Evolutionary conservation across 2,113 vertebrate species (phyloP).

Genomic region (Tinamus guttatus): DNA sequence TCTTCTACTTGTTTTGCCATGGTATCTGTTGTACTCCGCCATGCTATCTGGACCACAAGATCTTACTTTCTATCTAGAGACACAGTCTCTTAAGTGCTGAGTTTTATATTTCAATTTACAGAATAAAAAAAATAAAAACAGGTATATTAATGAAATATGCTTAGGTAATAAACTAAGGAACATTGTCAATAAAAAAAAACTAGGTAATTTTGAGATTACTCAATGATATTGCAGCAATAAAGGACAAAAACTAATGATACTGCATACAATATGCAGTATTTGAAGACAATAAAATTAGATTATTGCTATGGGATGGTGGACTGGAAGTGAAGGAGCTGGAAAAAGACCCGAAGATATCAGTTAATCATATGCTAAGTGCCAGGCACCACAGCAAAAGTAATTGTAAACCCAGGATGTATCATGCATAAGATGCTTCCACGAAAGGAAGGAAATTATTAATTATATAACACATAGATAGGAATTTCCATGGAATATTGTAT

Average conservation of each 20-base stretch:
- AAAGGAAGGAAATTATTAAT: neutral
- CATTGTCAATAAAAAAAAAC: neutral
- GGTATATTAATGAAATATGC: neutral
- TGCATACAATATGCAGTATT: neutral
- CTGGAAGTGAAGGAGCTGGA: neutral
- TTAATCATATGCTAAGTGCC: neutral
- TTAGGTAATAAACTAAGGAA: neutral
- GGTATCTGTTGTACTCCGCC: neutral
- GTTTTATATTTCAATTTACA: neutral
- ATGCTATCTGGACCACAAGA: neutral
- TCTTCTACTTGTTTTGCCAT: neutral
- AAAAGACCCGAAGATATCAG: neutral
- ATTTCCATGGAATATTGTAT: neutral
- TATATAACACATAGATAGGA: neutral
- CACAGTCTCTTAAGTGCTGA: neutral
- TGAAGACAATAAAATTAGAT: neutral
- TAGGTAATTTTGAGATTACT: neutral
- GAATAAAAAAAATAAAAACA: neutral
- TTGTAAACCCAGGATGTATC: neutral
- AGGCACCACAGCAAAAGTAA: neutral
- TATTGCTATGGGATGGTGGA: neutral
- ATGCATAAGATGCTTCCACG: neutral
- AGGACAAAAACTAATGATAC: neutral
- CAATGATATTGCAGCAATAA: neutral
- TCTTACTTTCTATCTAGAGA: neutral